These are phyloP conservation scores for Micropoecilia bifurca DNA, from an alignment of 2,797 vertebrate species.

Conservation along the genomic window DNA sequence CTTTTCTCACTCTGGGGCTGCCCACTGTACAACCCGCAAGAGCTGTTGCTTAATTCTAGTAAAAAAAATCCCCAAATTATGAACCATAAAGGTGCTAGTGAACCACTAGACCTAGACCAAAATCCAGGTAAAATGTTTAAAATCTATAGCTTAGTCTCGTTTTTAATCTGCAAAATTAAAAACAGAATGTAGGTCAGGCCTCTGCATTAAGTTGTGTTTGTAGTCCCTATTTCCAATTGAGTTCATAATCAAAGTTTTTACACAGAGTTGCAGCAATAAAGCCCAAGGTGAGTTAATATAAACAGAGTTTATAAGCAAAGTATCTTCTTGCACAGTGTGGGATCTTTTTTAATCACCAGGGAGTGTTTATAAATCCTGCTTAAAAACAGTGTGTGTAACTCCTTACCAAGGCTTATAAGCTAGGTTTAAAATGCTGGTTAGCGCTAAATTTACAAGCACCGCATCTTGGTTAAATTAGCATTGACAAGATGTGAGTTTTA, in stretches of 20 bases:
- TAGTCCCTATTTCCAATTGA: not conserved
- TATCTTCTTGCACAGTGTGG: not conserved
- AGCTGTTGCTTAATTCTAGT: not conserved
- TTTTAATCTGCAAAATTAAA: not conserved
- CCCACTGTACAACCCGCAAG: not conserved
- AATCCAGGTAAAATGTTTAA: not conserved
- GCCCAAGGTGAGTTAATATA: not conserved
- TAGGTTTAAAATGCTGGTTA: not conserved
- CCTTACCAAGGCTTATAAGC: not conserved
- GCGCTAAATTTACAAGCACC: not conserved
- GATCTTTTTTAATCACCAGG: not conserved
- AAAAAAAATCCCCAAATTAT: not conserved
- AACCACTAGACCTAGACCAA: not conserved
- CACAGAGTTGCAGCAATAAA: not conserved
- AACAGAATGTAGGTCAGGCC: not conserved
- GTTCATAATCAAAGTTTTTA: not conserved
- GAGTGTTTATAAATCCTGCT: not conserved
- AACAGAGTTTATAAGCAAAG: not conserved
- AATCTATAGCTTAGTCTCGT: not conserved
- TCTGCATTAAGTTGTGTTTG: not conserved
- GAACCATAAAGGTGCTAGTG: not conserved
- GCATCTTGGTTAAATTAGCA: not conserved
- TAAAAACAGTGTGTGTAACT: not conserved
- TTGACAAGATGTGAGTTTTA: not conserved
- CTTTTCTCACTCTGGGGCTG: too few relatives aligned